phyloP scores from a whole-genome alignment of 1,140 invertebrate genomes.

The Drepana arcuata region DNA sequence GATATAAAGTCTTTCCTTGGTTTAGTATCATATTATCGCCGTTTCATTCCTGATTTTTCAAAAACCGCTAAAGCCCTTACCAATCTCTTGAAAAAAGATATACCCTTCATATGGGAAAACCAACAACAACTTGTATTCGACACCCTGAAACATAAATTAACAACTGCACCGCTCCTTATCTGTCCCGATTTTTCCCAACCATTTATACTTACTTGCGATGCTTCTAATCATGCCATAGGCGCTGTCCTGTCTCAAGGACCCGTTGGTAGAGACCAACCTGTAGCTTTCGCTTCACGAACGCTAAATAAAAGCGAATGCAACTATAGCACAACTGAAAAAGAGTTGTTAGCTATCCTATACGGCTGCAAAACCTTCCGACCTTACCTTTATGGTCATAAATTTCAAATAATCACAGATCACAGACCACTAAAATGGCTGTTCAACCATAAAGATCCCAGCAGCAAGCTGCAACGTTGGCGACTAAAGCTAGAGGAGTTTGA shows the following conservation, averaged over 20 bases:
- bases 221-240: neutral
- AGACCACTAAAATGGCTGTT: constrained; percentile 54
- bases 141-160: neutral
- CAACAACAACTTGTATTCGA: constrained; percentile 31
- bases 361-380: constrained; percentile 51
- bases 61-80: constrained; percentile 30
- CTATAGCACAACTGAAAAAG: neutral
- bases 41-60: constrained; percentile 18
- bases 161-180: neutral
- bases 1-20: constrained; percentile 47
- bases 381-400: constrained; percentile 26
- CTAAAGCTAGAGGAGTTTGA: constrained; percentile 58
- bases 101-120: constrained; percentile 17
- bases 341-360: constrained; percentile 44
- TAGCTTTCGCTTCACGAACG: constrained; percentile 30
- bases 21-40: constrained; percentile 20
- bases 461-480: constrained; percentile 65
- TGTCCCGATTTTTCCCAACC: neutral
- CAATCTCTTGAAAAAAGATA: constrained; percentile 25
- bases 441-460: constrained; percentile 48
- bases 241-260: constrained; percentile 38
- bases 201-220: neutral
- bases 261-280: constrained; percentile 24
- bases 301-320: constrained; percentile 26
- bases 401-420: constrained; percentile 70